A percentile compares a stretch with the other conserved stretches of the same genome.
These are phyloP conservation scores for Drosophila anomalata DNA, from an alignment of 2,888 invertebrate genomes.

Conservation along the genomic window DNA sequence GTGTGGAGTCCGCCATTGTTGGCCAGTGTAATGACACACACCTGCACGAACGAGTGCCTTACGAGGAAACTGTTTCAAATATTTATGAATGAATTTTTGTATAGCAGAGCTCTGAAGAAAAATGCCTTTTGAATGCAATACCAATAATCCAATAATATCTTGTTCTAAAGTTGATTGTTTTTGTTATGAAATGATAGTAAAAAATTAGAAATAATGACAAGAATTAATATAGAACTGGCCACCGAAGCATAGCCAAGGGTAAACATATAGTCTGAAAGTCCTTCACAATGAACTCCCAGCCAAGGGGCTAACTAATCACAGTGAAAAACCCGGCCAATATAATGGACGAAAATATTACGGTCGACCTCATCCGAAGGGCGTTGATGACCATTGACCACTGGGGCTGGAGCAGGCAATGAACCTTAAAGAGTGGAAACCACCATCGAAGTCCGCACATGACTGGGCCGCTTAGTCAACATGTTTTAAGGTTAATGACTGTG, in stretches of 20 bases:
- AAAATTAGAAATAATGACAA: neutral
- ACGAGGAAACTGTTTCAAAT: slow-evolving; percentile 51
- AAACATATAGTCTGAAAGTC: slow-evolving; percentile 37
- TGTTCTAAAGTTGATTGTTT: neutral
- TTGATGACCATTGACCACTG: slow-evolving; percentile 70
- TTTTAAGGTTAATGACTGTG: slow-evolving; percentile 72
- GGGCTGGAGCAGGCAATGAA: slow-evolving; percentile 54
- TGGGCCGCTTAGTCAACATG: slow-evolving; percentile 55
- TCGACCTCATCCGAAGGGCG: slow-evolving; percentile 71
- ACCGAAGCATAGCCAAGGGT: slow-evolving; percentile 14
- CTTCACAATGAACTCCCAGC: slow-evolving; percentile 70
- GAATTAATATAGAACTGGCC: slow-evolving; percentile 8
- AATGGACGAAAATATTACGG: slow-evolving; percentile 45
- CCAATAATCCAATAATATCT: neutral
- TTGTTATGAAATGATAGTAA: neutral
- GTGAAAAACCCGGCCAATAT: slow-evolving; percentile 36
- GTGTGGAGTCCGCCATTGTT: slow-evolving; percentile 46
- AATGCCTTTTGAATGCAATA: neutral
- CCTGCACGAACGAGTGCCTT: slow-evolving; percentile 27
- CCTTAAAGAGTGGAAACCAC: slow-evolving; percentile 53
- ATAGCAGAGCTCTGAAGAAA: slow-evolving; percentile 11
- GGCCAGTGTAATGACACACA: slow-evolving; percentile 61
- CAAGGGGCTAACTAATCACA: slow-evolving; percentile 27
- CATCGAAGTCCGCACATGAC: slow-evolving; percentile 38
- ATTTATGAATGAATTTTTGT: slow-evolving; percentile 68